phyloP scores from a whole-genome alignment of 2,888 invertebrate genomes.

The Amphipyra tragopoginis region DNA sequence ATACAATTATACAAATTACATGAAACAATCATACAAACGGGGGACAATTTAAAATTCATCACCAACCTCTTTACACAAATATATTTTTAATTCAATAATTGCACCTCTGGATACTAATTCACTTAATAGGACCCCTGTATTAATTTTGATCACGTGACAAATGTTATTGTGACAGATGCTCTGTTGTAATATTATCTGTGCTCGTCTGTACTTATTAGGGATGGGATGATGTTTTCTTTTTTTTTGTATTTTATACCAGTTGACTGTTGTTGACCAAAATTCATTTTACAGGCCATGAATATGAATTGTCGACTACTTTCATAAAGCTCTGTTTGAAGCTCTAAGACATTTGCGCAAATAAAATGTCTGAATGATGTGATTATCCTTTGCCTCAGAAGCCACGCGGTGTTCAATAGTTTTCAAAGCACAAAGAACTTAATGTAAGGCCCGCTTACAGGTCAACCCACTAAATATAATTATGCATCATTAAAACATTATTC shows the following conservation, averaged over 20 bases:
- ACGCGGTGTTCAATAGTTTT: no score
- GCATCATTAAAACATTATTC: no score
- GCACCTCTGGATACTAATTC: slow-evolving; percentile 72
- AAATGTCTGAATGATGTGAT: no score
- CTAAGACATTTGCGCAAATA: no score
- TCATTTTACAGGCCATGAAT: background rate
- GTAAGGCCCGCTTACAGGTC: no score
- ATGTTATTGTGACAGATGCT: slow-evolving; percentile 85
- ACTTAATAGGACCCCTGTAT: slow-evolving; percentile 74
- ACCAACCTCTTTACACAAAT: slow-evolving; percentile 80
- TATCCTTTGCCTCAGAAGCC: no score
- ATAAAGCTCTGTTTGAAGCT: no score
- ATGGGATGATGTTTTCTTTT: slow-evolving; percentile 17
- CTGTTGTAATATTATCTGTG: slow-evolving; percentile 54
- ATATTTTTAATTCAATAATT: slow-evolving; percentile 88
- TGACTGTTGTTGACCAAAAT: background rate
- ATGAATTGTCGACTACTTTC: background rate
- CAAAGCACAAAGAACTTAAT: no score
- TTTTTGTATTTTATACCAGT: background rate
- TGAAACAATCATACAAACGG: slow-evolving; percentile 67
- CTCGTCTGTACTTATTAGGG: slow-evolving; percentile 32
- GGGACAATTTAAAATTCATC: slow-evolving; percentile 83
- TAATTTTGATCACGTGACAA: slow-evolving; percentile 87
- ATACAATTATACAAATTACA: slow-evolving; percentile 64
- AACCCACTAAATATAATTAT: no score